A percentile compares a stretch with the other conserved stretches of the same genome.
These are phyloP conservation scores for Protobothrops flavoviridis DNA, from an alignment of 2,113 vertebrate genomes.

Conservation along the genomic window DNA sequence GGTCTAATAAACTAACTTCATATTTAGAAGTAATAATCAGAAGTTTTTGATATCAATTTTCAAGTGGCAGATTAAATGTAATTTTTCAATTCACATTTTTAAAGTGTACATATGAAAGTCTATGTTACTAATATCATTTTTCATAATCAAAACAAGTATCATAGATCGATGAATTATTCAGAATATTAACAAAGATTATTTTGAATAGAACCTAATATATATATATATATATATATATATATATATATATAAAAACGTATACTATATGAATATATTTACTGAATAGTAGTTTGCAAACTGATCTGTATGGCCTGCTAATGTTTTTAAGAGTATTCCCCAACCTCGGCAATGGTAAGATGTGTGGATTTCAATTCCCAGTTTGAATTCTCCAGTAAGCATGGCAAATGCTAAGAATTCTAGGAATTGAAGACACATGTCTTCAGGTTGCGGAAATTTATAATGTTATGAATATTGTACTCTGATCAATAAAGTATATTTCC, in stretches of 20 bases:
- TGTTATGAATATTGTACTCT: neutral
- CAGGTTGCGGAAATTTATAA: neutral
- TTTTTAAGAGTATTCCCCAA: neutral
- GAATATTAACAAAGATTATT: neutral
- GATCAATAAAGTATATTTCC: neutral
- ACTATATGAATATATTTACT: too few relatives aligned
- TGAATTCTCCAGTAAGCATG: neutral
- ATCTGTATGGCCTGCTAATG: neutral
- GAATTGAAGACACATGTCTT: neutral
- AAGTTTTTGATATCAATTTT: neutral
- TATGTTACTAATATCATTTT: neutral
- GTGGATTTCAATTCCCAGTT: neutral
- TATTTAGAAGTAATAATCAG: slow-evolving; percentile 18
- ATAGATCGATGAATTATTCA: neutral
- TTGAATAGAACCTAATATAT: neutral
- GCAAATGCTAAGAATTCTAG: neutral
- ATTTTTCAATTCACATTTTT: neutral
- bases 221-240: too few relatives aligned
- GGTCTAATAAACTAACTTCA: neutral
- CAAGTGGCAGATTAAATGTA: neutral
- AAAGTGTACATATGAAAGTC: neutral
- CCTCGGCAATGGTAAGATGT: neutral
- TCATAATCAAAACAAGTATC: neutral
- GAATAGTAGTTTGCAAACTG: too few relatives aligned
- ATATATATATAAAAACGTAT: too few relatives aligned